These are phyloP conservation scores for Rhabdomys dilectus DNA, from an alignment of 2,113 vertebrate genomes.

Conservation along the genomic window DNA sequence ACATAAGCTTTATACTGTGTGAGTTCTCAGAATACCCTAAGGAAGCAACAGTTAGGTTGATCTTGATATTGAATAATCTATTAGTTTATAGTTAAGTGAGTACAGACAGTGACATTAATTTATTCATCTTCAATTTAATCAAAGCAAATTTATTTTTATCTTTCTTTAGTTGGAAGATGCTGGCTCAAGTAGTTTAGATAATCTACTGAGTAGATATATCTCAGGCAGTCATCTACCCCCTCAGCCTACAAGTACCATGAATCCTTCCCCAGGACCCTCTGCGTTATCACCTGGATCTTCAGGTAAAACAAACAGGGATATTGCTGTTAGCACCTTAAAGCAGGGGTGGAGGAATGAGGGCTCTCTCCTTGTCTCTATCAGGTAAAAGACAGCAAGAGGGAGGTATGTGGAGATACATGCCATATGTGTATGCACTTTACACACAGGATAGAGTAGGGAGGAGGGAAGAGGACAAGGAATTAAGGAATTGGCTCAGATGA, in stretches of 20 bases:
- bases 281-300: slow-evolving; percentile 97
- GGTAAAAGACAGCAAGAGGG: neutral
- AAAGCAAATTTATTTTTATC: slow-evolving; percentile 68
- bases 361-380: neutral
- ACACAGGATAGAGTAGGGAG: neutral
- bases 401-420: too few species aligned
- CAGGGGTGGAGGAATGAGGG: neutral
- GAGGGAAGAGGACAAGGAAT: neutral
- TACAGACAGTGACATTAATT: slow-evolving; percentile 26
- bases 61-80: neutral
- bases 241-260: slow-evolving; percentile 92
- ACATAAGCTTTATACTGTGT: slow-evolving; percentile 20
- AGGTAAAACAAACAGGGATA: slow-evolving; percentile 87
- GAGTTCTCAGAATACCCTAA: neutral
- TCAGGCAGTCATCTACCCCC: slow-evolving; percentile 94
- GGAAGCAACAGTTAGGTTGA: slow-evolving; percentile 31
- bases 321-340: slow-evolving; percentile 9
- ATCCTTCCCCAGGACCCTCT: slow-evolving; percentile 95
- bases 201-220: slow-evolving; percentile 95
- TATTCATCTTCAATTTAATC: slow-evolving; percentile 55
- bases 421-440: neutral
- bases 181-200: slow-evolving; percentile 95
- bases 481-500: neutral
- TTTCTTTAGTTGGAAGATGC: slow-evolving; percentile 95
- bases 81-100: neutral